Evolutionary conservation across 1,140 invertebrate genomes (phyloP), one percentile per base, ranked within the genome.

Genomic region (Cydia amplana): DNA sequence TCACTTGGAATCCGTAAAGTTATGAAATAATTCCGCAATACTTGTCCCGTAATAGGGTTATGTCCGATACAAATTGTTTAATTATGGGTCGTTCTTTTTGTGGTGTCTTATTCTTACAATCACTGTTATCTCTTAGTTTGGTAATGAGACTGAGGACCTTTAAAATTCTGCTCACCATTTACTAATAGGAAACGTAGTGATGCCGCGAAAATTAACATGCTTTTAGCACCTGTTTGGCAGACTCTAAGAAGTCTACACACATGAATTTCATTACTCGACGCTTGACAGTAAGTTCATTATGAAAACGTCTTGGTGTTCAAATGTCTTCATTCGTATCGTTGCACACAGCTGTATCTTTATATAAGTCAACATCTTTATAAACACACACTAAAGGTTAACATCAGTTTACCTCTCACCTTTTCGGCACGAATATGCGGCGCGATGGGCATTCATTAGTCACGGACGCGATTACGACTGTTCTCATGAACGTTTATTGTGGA

Each of bases 401-500:
- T n/a, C 7, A 60, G 0, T 23, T 23, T 23, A 60, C 55, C 18
- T 23, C n/a, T 55, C 51, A 55, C 51, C 51, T 55, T 55, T 60
- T 60, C 20, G 20, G 55, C n/a, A 60, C 7, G 20, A 60, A 23
- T 60, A 51, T 18, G n/a, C n/a, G 16, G 55, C 7, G 55, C 1
- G 20, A 60, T 60, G 20, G 16, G n/a, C 55, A 12, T 60, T 60
- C 55, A 60, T 60, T 23, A 18, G 55, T 60, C 55, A 60, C 18
- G 20, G 20, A 18, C n/a, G 55, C 18, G 55, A 20, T 60, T 60
- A 60, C 20, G 55, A 60, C 16, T 60, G 10, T 60, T 60, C 55
- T 60, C 20, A 60, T 60, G 55, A 60, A 12, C 18, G 55, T 23
- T 60, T 60, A 60, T 60, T 60, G 55, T 60, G 10, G 55, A 60